Base-by-base conservation (phyloP, 1,140 invertebrate genomes). In the Lordiphosa mommai region DNA sequence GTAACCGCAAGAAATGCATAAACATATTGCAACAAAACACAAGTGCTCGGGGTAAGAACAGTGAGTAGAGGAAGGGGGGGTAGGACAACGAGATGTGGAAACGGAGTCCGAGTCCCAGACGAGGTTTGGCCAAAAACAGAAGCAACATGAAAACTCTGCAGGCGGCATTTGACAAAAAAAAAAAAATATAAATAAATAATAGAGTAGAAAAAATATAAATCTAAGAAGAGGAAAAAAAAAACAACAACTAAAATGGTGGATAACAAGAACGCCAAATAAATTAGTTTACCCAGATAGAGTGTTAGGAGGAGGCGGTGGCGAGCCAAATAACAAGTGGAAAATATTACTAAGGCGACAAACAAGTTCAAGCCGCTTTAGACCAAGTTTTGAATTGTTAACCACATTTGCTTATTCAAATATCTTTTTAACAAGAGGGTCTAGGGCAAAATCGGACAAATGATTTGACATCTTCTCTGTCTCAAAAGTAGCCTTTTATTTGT, bases 1-100 rank as follows among this genome's bases (percentile, higher is more conserved):
- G 74, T 56, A 32, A 69, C 74, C 74, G 48, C 74, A 73, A 80
- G 65, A 73, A 80, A 69, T 73, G 69, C 69, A 80, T 80, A 80
- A 80, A 66, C 60, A 80, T 70, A 80, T 80, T 80, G 59, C 60
- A 50, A 57, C 47, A 46, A 48, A 32, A 57, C 63, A 57, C 63
- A 67, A 67, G 63, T 49, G 60, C 60, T 20, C 37, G 12, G 33
- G 33, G 38, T 14, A 14, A 17, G 43, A 30, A 13, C 8, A 9
- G 12, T 20, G 23, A 16, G n/a, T 10, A 17, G 32, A 30, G 10
- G 10, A 38, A 12, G 7, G 17, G 13, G 2, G 10, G 40, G 9
- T 1, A 37, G 29, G 20, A 23, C 20, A 7, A 29, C 12, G 23
- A 7, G 6, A 23, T 29, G 56, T 4, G 27, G 37, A 53, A 40